Percentiles rank a stretch among this genome's conserved stretches.
Conservation (phyloP, 2,113 vertebrate genomes). For the Protomyctophum bolini region DNA sequence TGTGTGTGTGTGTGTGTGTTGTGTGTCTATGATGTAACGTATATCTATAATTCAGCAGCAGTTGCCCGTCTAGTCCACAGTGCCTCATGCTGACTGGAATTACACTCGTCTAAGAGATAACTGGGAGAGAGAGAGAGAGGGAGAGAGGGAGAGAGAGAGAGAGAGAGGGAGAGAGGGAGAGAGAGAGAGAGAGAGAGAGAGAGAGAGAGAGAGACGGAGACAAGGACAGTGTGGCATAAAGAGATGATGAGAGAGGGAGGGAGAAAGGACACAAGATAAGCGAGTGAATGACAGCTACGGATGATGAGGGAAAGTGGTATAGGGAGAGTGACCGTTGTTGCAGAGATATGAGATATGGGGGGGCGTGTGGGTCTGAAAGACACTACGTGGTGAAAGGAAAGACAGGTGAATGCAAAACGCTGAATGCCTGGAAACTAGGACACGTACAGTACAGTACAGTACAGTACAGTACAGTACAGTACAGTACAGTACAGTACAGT, state of each 20-base stretch:
- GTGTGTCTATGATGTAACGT: conserved; percentile 60
- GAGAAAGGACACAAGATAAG: neutral
- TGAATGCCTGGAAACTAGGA: too few species aligned
- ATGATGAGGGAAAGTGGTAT: conserved; percentile 3
- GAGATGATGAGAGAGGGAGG: neutral
- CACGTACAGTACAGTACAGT: too few species aligned
- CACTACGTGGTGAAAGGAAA: neutral
- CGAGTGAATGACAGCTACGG: neutral
- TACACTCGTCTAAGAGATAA: conserved; percentile 41
- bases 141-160: neutral
- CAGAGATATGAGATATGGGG: neutral
- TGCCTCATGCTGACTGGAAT: conserved; percentile 51
- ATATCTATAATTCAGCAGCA: conserved; percentile 73
- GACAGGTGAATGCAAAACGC: neutral
- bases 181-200: conserved; percentile 17
- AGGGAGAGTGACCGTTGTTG: neutral
- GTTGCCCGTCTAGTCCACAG: conserved; percentile 48
- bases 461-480: too few species aligned
- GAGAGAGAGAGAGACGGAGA: neutral
- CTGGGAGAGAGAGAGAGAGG: conserved; percentile 35
- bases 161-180: conserved; percentile 10
- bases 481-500: too few species aligned
- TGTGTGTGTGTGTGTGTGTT: conserved; percentile 40
- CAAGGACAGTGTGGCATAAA: neutral
- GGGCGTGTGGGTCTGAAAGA: neutral